Evolutionary conservation across 2,113 vertebrate genomes (phyloP), one percentile per base, ranked within the genome.

Genomic region (Phaethon lepturus): DNA sequence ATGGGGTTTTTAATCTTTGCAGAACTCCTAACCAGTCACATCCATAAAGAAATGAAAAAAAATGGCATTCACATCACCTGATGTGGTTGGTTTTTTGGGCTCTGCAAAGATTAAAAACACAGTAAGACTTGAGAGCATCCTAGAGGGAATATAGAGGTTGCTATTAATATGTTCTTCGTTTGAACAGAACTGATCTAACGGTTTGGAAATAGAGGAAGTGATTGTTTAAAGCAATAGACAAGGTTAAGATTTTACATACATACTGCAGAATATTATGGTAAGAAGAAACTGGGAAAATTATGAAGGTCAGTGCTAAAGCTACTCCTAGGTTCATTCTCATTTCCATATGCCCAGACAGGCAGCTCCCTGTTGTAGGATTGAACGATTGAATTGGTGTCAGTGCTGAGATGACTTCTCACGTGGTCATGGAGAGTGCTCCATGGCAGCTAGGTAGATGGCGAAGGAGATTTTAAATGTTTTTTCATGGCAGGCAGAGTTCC

Each of bases 71-170:
- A 92, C 28, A 83, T 97, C 95, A 97, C 89, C 97, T 96, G 96
- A 83, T 96, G 56, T 63, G 50, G 96, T 86, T 97, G 95, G 33
- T 68, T 97, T 91, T 97, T 96, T 90, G 93, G 94, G 72, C 78
- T 97, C 64, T 47, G 94, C 16, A 49, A 97, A 98, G 96, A 98
- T 97, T 97, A 97, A 98, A 98, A 98, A 97, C 96, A 95, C 87
- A 96, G 89, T 88, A 97, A 97, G 95, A 86, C 72, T 95, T 97
- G 90, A 80, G 92, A 95, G 82, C 80, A 90, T 96, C 95, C 96
- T 96, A 96, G 91, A 96, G 95, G 96, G 95, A 98, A 91, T 95
- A 95, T 45, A 97, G 81, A 97, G 69, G 73, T 96, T 98, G 91
- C 92, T 95, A 95, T 96, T 97, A 97, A 97, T 98, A 95, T 83